Percentiles rank a stretch among this genome's conserved stretches.
These are phyloP conservation scores for Myotis planiceps DNA, from an alignment of 2,797 vertebrate genomes.

Conservation along the genomic window DNA sequence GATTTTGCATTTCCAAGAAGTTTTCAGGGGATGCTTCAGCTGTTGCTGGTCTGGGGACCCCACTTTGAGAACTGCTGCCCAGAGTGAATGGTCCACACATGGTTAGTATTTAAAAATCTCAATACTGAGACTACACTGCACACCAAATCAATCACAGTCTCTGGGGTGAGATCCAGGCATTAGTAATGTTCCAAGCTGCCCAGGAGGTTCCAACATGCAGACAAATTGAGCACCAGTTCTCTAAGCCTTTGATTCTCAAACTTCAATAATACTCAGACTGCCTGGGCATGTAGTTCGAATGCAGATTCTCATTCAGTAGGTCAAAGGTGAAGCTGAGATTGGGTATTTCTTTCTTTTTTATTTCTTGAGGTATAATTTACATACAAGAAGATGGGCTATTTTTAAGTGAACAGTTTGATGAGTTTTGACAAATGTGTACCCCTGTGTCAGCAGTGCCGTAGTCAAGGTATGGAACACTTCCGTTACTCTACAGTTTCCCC, in stretches of 20 bases:
- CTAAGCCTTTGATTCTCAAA: not conserved
- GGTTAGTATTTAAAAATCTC: not conserved
- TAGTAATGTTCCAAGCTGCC: not conserved
- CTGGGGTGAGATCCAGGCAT: not conserved
- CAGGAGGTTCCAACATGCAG: not conserved
- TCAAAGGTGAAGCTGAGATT: not conserved
- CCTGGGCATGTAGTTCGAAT: not conserved
- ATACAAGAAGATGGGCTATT: not conserved
- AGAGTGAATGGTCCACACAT: not conserved
- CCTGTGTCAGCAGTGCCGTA: not conserved
- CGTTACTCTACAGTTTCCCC: not conserved
- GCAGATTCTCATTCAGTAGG: not conserved
- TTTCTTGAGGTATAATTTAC: not conserved
- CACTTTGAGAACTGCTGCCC: not conserved
- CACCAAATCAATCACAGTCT: not conserved
- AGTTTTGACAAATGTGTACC: slow-evolving; percentile 6
- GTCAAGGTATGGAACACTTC: not conserved
- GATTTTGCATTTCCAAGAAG: not conserved
- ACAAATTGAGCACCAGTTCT: not conserved
- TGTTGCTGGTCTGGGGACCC: not conserved
- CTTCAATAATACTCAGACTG: not conserved
- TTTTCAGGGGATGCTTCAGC: not conserved
- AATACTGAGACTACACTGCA: not conserved
- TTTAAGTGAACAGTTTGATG: not conserved
- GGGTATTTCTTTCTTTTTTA: not conserved